These are phyloP conservation scores for Poecilobothrus nobilitatus DNA, from an alignment of 2,888 invertebrate genomes.

Conservation along the genomic window DNA sequence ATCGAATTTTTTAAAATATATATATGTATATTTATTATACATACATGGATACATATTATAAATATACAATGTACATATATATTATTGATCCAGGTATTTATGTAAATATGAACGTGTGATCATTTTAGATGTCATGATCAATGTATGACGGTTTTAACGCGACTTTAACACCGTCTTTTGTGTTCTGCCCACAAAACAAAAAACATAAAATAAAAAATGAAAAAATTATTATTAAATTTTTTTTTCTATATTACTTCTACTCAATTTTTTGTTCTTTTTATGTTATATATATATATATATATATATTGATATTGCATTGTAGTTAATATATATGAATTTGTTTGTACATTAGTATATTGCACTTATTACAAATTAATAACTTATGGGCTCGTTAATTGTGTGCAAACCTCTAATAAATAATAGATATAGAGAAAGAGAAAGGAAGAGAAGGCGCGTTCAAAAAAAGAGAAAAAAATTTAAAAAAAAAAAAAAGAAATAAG, in stretches of 20 bases:
- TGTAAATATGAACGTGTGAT: not conserved
- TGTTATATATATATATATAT: not conserved
- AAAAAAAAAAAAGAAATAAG: too few species aligned
- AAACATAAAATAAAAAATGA: too few species aligned
- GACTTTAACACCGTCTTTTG: slow-evolving; percentile 4
- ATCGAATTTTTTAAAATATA: not conserved
- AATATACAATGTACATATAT: too few species aligned
- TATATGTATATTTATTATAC: too few species aligned
- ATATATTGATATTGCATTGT: too few species aligned
- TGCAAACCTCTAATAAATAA: slow-evolving; percentile 9
- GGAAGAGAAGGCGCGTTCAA: not conserved
- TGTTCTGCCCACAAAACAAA: not conserved
- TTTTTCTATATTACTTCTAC: not conserved
- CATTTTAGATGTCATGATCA: slow-evolving; percentile 4
- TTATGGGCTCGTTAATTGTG: slow-evolving; percentile 11
- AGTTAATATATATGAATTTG: too few species aligned
- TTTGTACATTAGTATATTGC: not conserved
- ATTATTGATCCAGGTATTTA: too few species aligned
- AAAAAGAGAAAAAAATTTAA: not conserved
- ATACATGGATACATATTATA: too few species aligned
- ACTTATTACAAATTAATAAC: slow-evolving; percentile 9
- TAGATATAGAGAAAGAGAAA: not conserved
- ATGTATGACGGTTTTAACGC: slow-evolving; percentile 1
- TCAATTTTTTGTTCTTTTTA: not conserved
- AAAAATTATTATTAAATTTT: not conserved